Conservation (phyloP, 1,140 invertebrate species). For the Aleiodes sp. region DNA sequence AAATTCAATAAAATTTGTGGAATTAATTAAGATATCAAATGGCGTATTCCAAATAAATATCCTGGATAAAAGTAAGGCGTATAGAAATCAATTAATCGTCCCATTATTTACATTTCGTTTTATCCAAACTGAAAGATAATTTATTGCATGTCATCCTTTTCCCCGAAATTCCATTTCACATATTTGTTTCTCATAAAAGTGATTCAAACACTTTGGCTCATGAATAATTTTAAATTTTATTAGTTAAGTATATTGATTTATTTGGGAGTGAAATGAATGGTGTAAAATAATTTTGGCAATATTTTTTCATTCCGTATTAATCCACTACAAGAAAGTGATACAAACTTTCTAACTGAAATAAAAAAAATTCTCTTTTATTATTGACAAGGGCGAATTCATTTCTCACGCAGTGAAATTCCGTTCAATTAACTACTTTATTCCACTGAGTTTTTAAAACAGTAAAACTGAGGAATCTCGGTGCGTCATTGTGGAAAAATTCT, state of each 20-base stretch:
- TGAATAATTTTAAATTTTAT: background rate
- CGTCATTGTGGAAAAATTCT: background rate
- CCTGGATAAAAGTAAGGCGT: too few species aligned
- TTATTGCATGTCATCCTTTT: too few species aligned
- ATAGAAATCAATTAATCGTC: too few species aligned
- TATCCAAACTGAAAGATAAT: too few species aligned
- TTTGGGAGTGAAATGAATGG: background rate
- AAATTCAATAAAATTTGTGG: too few species aligned
- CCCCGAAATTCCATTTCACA: background rate
- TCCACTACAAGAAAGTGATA: background rate
- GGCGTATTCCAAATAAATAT: too few species aligned
- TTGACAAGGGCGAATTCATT: slow-evolving; percentile 13
- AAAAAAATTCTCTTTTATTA: background rate
- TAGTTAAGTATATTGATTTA: background rate
- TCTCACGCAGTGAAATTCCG: background rate
- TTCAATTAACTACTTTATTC: background rate
- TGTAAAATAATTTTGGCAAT: background rate
- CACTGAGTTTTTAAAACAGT: background rate
- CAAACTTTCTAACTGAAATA: slow-evolving; percentile 1
- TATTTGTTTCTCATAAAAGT: background rate
- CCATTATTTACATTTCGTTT: too few species aligned
- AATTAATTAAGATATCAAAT: too few species aligned
- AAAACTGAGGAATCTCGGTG: background rate
- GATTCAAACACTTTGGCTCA: background rate
- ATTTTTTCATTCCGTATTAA: background rate